phyloP scores from a whole-genome alignment of 2,113 vertebrate genomes.

The Lepidothrix coronata region DNA sequence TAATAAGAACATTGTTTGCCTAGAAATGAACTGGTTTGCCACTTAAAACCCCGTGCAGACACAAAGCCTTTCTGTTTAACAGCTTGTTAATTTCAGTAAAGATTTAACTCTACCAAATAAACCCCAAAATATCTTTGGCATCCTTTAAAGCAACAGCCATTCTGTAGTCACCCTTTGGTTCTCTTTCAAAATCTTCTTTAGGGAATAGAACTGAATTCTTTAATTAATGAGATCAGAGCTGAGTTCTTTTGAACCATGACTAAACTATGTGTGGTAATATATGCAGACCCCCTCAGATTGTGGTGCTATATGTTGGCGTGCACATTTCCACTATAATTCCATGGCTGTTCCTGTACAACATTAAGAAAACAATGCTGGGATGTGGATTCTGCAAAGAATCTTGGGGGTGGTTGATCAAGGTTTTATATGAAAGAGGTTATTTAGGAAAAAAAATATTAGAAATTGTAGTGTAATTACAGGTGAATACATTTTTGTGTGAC shows the following conservation, averaged over 20 bases:
- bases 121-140: background rate
- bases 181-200: background rate
- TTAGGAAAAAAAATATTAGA: background rate
- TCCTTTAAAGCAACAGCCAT: background rate
- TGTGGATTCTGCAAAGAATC: background rate
- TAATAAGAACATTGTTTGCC: background rate
- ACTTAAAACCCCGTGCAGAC: background rate
- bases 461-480: background rate
- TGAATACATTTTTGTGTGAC: background rate
- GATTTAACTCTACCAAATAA: background rate
- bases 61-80: background rate
- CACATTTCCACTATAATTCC: background rate
- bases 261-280: background rate
- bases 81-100: background rate
- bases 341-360: background rate
- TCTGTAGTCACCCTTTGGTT: background rate
- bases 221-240: background rate
- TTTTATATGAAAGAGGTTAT: background rate
- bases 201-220: background rate
- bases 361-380: background rate
- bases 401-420: background rate
- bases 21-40: background rate
- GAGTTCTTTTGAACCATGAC: background rate
- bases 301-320: background rate
- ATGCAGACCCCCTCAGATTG: background rate